A percentile compares a stretch with the other conserved stretches of the same genome.
These are phyloP conservation scores for Phrynocephalus versicolor DNA, from an alignment of 2,113 vertebrate species.

Conservation along the genomic window DNA sequence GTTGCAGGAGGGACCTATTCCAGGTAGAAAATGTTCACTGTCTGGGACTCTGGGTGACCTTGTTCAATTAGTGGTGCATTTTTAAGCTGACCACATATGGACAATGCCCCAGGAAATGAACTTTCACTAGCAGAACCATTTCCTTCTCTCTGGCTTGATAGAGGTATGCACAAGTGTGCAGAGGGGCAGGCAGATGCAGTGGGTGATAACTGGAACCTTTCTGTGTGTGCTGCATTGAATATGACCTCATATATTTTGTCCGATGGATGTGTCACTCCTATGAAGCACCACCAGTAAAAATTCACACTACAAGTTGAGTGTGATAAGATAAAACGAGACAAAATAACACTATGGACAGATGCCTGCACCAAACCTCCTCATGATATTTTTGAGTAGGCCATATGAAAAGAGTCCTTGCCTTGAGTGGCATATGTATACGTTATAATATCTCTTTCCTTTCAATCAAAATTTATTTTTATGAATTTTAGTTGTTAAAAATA, in stretches of 20 bases:
- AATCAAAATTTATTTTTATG: neutral
- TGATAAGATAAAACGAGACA: slow-evolving; percentile 20
- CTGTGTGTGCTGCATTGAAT: neutral
- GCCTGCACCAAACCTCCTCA: neutral
- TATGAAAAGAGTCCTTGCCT: neutral
- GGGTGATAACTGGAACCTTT: neutral
- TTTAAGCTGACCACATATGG: neutral
- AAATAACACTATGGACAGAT: neutral
- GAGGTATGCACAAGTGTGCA: neutral
- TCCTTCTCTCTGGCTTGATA: slow-evolving; percentile 9
- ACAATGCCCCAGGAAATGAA: neutral
- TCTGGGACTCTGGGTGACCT: neutral
- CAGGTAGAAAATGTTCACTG: neutral
- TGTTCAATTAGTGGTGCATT: neutral
- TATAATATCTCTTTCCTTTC: neutral
- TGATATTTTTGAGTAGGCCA: neutral
- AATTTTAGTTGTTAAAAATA: neutral
- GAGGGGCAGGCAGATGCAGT: neutral
- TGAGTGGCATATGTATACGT: neutral
- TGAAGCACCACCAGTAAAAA: slow-evolving; percentile 1
- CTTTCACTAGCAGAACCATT: slow-evolving; percentile 9
- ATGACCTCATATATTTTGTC: slow-evolving; percentile 2
- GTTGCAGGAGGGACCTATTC: neutral
- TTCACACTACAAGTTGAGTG: neutral
- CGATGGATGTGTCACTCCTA: neutral